phyloP scores from a whole-genome alignment of 2,113 vertebrate species.

The Scytalopus superciliaris region DNA sequence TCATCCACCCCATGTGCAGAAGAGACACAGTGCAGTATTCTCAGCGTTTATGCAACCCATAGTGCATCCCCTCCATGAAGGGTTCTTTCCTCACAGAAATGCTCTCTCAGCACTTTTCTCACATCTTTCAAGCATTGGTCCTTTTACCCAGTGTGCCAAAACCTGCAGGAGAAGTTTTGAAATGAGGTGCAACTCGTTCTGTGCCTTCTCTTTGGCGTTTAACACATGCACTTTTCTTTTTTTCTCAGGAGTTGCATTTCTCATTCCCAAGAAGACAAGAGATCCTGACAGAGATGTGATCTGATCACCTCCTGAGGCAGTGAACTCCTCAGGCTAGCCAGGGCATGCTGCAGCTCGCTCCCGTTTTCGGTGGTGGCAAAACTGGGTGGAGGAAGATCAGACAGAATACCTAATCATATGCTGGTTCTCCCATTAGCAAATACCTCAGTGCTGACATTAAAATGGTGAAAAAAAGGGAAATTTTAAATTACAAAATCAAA shows the following conservation, averaged over 20 bases:
- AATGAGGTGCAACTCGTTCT: background rate
- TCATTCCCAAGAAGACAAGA: background rate
- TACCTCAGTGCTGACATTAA: background rate
- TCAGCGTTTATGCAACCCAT: background rate
- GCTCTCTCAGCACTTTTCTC: background rate
- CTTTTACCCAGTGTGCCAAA: background rate
- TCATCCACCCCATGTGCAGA: background rate
- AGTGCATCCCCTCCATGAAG: background rate
- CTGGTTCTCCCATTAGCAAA: background rate
- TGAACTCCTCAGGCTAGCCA: background rate
- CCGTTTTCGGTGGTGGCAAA: background rate
- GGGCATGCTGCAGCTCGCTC: constrained; percentile 28
- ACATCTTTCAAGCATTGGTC: fast-evolving
- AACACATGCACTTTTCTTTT: background rate
- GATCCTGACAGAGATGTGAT: constrained; percentile 7
- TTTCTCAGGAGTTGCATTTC: background rate
- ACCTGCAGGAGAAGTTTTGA: background rate
- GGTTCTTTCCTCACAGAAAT: background rate
- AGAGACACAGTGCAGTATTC: background rate
- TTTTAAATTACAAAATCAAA: background rate
- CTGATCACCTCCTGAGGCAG: background rate
- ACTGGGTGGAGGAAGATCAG: constrained; percentile 14
- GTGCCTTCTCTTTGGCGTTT: background rate
- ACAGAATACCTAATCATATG: background rate
- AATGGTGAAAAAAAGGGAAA: background rate